A percentile compares a stretch with the other conserved stretches of the same genome.
phyloP scores from a whole-genome alignment of 2,113 vertebrate species.

The Sakesphorus luctuosus region DNA sequence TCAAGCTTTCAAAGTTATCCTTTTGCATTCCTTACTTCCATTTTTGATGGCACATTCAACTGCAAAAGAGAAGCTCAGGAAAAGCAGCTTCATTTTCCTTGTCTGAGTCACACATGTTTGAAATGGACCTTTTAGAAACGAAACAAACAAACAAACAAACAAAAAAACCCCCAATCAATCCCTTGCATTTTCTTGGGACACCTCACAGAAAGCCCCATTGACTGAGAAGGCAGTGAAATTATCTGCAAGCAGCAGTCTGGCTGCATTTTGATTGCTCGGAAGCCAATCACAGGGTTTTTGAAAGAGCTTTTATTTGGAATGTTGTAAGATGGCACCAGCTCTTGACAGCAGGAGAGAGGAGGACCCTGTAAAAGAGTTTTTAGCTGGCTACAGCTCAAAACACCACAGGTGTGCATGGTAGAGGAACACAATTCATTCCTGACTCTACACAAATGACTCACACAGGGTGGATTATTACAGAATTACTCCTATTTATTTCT shows the following conservation, averaged over 20 bases:
- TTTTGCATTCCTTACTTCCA: neutral
- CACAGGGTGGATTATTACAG: neutral
- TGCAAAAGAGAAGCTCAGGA: neutral
- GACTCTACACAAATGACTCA: neutral
- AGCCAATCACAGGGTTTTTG: neutral
- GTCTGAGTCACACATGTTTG: fast-evolving
- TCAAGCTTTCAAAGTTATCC: neutral
- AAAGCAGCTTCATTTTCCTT: neutral
- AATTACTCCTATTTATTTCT: neutral
- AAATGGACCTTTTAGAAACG: neutral
- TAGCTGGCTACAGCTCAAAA: neutral
- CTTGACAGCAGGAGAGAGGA: neutral
- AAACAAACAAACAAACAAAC: neutral
- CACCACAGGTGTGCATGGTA: neutral
- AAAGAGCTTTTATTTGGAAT: neutral
- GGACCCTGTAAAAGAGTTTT: neutral
- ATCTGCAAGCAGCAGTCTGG: neutral
- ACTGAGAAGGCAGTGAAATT: neutral
- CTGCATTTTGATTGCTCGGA: neutral
- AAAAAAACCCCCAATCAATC: neutral
- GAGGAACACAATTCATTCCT: neutral
- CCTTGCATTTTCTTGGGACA: neutral
- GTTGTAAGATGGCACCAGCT: neutral
- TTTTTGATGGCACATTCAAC: neutral
- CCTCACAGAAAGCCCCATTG: neutral